Evolutionary conservation across 2,888 invertebrate species (phyloP).

Genomic region (Polydrusus tereticollis): DNA sequence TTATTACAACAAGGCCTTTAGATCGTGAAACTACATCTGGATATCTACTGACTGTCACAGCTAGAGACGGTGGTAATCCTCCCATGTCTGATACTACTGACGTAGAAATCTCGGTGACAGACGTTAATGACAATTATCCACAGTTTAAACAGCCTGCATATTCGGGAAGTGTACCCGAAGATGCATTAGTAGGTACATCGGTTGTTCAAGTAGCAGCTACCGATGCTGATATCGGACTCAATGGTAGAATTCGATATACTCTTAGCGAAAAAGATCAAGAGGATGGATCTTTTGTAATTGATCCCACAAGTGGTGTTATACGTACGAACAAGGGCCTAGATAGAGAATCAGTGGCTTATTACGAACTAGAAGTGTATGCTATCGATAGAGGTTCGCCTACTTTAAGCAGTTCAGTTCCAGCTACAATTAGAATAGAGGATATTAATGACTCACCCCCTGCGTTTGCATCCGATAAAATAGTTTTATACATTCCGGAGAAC

Average conservation of each 20-base stretch:
- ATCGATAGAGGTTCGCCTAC: constrained; percentile 85
- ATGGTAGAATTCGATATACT: constrained; percentile 88
- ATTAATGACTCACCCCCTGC: constrained; percentile 93
- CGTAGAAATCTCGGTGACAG: constrained; percentile 93
- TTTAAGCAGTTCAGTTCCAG: constrained; percentile 72
- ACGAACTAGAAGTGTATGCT: constrained; percentile 88
- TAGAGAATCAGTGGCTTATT: constrained; percentile 88
- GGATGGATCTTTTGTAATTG: constrained; percentile 92
- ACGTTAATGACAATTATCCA: constrained; percentile 96
- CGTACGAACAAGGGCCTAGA: constrained; percentile 91
- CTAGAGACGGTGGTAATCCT: constrained; percentile 92
- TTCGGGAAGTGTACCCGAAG: constrained; percentile 86
- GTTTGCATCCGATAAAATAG: constrained; percentile 85
- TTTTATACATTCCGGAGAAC: constrained; percentile 93
- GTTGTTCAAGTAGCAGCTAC: constrained; percentile 71
- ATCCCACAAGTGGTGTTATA: constrained; percentile 92
- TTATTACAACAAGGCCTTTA: constrained; percentile 85
- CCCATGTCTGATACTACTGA: constrained; percentile 94
- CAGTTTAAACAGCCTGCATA: constrained; percentile 87
- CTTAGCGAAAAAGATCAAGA: constrained; percentile 80
- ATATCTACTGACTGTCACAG: constrained; percentile 91
- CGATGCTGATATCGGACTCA: constrained; percentile 88
- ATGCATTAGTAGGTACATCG: constrained; percentile 80
- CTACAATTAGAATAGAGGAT: constrained; percentile 87
- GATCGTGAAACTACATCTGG: constrained; percentile 88